Base-by-base conservation (phyloP, 2,888 invertebrate species). In the Selenia dentaria region DNA sequence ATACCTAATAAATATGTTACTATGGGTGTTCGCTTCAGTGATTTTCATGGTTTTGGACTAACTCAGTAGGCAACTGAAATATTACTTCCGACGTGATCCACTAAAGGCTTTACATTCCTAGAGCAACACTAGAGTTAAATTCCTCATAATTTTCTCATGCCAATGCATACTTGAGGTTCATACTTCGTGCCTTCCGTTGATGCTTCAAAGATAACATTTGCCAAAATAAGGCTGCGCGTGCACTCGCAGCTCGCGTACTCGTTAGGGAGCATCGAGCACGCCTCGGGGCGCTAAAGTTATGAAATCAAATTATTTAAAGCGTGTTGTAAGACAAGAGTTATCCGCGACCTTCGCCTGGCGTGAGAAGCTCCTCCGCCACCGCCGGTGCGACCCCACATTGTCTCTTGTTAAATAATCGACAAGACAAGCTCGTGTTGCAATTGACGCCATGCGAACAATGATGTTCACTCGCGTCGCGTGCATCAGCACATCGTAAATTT, bases 301-400 rank as follows among this genome's bases (percentile, higher is more conserved):
- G 89, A 89, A 89, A 88, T 79, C 74, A 82, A 83, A 86, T 85
- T 82, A 85, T 87, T 86, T 84, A 78, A 83, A 84, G 70, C 75
- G 79, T 89, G 87, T 88, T 81, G 87, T 84, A 89, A 89, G 80
- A 60, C 57, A 59, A 59, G 70, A 79, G 78, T 79, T 85, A 85
- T 83, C 80, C 79, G 69, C 83, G 85, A 87, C 88, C 88, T 88
- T 88, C 87, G 80, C 77, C 75, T 74, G 73, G 75, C 89, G 89
- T 88, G 88, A 84, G 88, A 88, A 86, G 77, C 76, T 69, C 72
- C 67, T 2, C 16, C 2, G 16, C 16, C 3, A 3, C 16, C 16
- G 66, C 62, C 60, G 56, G 65, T 83, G 83, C 76, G 84, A 85
- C 81, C 78, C 70, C 54, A 71, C 84, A 87, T 89, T 89, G 88